Evolutionary conservation across 2,888 invertebrate species (phyloP), one percentile per base, ranked within the genome.

Genomic region (Drosophila siamana): DNA sequence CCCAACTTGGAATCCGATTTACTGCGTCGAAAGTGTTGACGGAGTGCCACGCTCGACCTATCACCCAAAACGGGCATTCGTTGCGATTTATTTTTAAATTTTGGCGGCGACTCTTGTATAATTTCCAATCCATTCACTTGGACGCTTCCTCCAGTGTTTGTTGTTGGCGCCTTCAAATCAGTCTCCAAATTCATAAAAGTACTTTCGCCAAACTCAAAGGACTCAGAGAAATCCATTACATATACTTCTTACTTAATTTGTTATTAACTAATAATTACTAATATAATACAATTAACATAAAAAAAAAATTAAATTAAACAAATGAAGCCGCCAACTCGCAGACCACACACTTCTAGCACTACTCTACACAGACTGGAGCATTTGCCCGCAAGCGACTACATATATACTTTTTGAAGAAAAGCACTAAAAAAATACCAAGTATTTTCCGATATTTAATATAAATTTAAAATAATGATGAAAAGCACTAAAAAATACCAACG

Each of bases 151-250:
- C 55, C 59, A 26, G 47, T 52, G 2, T 79, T 33, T n/a, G 11
- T 33, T 26, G 26, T 72, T 11, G 83, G 80, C 24, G 59, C 74
- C 36, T 86, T 85, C 8, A 78, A 70, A 54, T 86, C 86, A 44
- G 69, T 86, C 60, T 91, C 92, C 40, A 92, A 64, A 57, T 90
- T 85, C 80, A 89, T 80, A 30, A 92, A 86, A 0, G 91, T 91
- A 54, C 90, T 91, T 50, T 91, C 90, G 2, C 91, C 91, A 51
- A 92, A 79, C 13, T 88, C 83, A 16, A 92, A 86, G 0, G 92
- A 92, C 67, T 92, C 90, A 0, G 92, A 91, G 70, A 92, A 92
- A 0, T 88, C 88, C 92, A 92, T 92, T 9, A 3, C 3, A n/a
- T 2, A 6, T 1, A 30, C 19, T 41, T 43, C 3, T 6, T 52